Evolutionary conservation across 2,888 invertebrate genomes (phyloP).

Genomic region (Drosophila quinaria): DNA sequence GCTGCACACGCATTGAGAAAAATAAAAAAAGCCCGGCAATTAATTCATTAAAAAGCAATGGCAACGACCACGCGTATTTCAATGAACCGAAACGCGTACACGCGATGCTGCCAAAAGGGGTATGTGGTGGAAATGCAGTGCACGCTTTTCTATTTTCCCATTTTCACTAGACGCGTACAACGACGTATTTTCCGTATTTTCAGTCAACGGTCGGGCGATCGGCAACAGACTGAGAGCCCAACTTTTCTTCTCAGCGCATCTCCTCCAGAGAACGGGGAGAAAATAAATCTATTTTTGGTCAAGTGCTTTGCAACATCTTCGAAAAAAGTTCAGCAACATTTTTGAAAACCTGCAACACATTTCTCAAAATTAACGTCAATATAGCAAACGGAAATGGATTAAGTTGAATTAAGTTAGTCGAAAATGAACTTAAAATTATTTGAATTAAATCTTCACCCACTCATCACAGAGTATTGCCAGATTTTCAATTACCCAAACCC

Average conservation of each 20-base stretch:
- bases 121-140: slow-evolving; percentile 28
- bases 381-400: slow-evolving; percentile 30
- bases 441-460: slow-evolving; percentile 25
- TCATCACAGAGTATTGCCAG: slow-evolving; percentile 25
- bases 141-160: slow-evolving; percentile 69
- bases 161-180: slow-evolving; percentile 18
- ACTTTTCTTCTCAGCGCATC: slow-evolving; percentile 28
- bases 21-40: slow-evolving; percentile 56
- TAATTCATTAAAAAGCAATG: slow-evolving; percentile 76
- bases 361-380: slow-evolving; percentile 18
- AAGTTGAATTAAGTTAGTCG: slow-evolving; percentile 18
- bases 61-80: slow-evolving; percentile 66
- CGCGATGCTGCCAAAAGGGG: slow-evolving; percentile 37
- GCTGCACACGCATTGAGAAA: neutral
- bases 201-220: slow-evolving; percentile 62
- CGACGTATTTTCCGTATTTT: slow-evolving; percentile 30
- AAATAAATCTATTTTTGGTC: slow-evolving; percentile 69
- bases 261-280: slow-evolving; percentile 33
- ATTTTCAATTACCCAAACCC: slow-evolving; percentile 73
- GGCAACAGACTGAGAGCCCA: slow-evolving; percentile 55
- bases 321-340: slow-evolving; percentile 61
- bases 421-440: slow-evolving; percentile 31
- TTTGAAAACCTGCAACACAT: slow-evolving; percentile 42
- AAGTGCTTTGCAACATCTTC: slow-evolving; percentile 58
- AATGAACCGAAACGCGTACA: slow-evolving; percentile 54